Base-by-base conservation (phyloP, 2,888 invertebrate genomes). In the Meteorus colon region DNA sequence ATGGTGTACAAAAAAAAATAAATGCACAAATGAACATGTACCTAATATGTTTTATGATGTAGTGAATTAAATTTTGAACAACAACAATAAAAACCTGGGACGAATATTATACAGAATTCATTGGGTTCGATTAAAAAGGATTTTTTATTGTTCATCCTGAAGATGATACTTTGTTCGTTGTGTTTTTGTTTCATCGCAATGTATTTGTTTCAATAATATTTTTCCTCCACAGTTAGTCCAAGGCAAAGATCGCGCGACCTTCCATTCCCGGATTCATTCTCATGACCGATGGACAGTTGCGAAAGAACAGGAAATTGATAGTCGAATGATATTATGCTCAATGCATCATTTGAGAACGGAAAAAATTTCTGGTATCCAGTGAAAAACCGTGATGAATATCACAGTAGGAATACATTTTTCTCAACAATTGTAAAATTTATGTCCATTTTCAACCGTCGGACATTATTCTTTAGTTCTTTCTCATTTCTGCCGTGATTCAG, bases 401-500 rank as follows among this genome's bases (percentile, higher is more conserved):
- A n/a, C 48, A 16, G n/a, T 3, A 3, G 0, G 4, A 4, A n/a
- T 48, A n/a, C 4, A n/a, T 48, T 63, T 0, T 34, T 34, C 27
- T 10, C 24, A 29, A 62, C 14, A 62, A 62, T 73, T 73, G 14
- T 65, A n/a, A 59, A 31, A 45, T 45, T 29, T 19, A 14, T 19
- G 14, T 65, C 24, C 65, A 45, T 73, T 16, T n/a, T 10, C 65
- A 34, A 62, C 29, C 31, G 51, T 10, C 45, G 59, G 14, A 16
- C 63, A 63, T 74, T 77, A 67, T 59, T 72, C 78, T 74, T 78
- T 75, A 79, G 82, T 78, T 82, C 82, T 80, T 63, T 80, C 83
- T 82, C 81, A 81, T 81, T 82, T 82, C 48, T 84, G 16, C 48
- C 84, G 83, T 84, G 83, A 84, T 84, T 85, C 85, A 85, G 81